phyloP scores from a whole-genome alignment of 2,888 invertebrate genomes.

The Pardosa pseudoannulata region DNA sequence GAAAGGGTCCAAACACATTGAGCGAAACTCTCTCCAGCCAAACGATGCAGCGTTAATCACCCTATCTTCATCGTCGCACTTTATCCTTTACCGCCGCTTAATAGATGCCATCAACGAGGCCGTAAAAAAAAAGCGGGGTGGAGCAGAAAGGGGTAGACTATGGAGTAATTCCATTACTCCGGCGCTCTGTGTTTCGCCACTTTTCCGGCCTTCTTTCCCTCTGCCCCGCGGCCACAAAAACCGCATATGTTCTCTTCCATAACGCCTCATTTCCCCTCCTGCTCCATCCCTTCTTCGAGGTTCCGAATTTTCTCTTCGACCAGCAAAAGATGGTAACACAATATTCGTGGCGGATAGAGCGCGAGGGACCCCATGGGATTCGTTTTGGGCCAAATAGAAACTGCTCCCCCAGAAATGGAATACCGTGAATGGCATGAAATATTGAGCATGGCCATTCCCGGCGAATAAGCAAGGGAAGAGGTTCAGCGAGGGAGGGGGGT shows the following conservation, averaged over 20 bases:
- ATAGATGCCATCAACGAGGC: slow-evolving; percentile 44
- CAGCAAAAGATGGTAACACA: slow-evolving; percentile 58
- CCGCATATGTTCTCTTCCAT: slow-evolving; percentile 38
- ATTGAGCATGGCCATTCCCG: slow-evolving; percentile 65
- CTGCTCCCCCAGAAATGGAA: slow-evolving; percentile 65
- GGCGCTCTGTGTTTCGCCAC: not conserved
- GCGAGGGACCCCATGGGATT: slow-evolving; percentile 39
- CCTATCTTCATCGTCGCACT: no score
- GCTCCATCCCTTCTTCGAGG: not conserved
- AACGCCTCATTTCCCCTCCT: slow-evolving; percentile 13
- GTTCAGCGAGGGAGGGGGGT: not conserved
- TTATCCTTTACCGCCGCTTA: slow-evolving; percentile 5
- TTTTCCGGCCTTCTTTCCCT: slow-evolving; percentile 7
- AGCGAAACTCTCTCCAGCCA: no score
- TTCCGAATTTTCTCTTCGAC: slow-evolving; percentile 4
- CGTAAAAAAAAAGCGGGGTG: no score
- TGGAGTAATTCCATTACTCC: slow-evolving; percentile 65
- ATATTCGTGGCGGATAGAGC: slow-evolving; percentile 51
- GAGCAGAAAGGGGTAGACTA: slow-evolving; percentile 22
- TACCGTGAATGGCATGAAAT: slow-evolving; percentile 71
- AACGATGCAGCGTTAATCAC: no score
- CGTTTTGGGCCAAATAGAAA: slow-evolving; percentile 63
- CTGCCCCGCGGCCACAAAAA: slow-evolving; percentile 40
- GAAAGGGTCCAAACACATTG: no score
- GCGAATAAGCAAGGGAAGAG: slow-evolving; percentile 49